Conservation (phyloP, 2,797 vertebrate genomes). For the Amblyraja radiata region DNA sequence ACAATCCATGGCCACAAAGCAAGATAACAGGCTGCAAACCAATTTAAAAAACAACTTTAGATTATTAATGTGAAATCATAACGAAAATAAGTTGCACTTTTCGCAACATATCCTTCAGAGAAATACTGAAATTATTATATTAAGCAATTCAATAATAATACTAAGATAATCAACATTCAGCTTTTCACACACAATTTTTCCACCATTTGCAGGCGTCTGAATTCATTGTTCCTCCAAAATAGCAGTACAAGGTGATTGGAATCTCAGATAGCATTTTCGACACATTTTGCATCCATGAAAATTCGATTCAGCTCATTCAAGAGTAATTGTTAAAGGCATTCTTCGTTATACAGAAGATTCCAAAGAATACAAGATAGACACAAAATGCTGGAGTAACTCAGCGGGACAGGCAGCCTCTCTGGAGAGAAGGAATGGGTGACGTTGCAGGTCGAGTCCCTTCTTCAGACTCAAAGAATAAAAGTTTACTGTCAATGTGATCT, state of each 20-base stretch:
- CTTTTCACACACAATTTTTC: not conserved
- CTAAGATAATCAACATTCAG: conserved; percentile 47
- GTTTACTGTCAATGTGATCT: not conserved
- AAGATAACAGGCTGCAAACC: conserved; percentile 55
- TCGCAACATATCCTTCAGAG: conserved; percentile 63
- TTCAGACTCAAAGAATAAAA: not conserved
- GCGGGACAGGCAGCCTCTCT: too few species aligned
- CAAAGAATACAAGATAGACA: not conserved
- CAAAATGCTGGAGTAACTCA: too few species aligned
- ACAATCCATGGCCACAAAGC: conserved; percentile 53
- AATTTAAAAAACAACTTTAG: conserved; percentile 48
- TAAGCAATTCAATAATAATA: conserved; percentile 57
- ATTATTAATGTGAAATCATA: conserved; percentile 43
- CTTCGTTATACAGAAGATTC: not conserved
- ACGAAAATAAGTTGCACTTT: conserved; percentile 60
- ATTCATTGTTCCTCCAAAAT: not conserved
- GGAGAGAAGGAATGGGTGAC: too few species aligned
- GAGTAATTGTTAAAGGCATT: not conserved
- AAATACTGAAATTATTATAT: conserved; percentile 47
- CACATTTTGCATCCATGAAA: not conserved
- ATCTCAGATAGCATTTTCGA: not conserved
- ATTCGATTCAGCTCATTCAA: not conserved
- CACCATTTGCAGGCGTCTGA: not conserved
- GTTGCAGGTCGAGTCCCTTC: too few species aligned
- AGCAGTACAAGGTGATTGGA: too few species aligned